phyloP scores from a whole-genome alignment of 2,888 invertebrate genomes.

The Drosophila falleni region DNA sequence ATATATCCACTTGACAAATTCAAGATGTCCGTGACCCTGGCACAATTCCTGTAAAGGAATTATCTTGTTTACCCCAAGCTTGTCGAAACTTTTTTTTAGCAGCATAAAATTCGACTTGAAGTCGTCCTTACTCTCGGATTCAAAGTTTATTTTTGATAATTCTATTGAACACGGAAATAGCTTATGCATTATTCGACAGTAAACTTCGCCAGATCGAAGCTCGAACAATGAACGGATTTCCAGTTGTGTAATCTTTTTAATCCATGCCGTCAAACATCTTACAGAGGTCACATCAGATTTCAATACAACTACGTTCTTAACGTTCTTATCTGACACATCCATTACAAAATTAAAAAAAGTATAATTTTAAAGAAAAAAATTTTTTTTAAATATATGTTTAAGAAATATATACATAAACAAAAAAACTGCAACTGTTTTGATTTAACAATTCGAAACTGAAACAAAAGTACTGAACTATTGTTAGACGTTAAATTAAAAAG shows the following conservation, averaged over 20 bases:
- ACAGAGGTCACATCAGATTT: neutral
- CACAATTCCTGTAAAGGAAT: neutral
- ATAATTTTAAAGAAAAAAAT: neutral
- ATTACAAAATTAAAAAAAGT: neutral
- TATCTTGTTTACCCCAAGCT: neutral
- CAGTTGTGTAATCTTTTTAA: neutral
- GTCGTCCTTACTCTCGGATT: neutral
- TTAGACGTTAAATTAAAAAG: neutral
- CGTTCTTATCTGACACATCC: neutral
- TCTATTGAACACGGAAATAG: neutral
- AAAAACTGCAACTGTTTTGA: neutral
- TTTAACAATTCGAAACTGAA: neutral
- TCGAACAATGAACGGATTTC: neutral
- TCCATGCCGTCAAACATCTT: neutral
- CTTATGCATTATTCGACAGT: neutral
- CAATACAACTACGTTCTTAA: neutral
- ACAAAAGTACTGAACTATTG: neutral
- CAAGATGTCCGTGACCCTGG: neutral
- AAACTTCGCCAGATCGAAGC: neutral
- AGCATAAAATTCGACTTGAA: neutral
- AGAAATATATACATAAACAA: neutral
- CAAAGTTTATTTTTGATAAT: neutral
- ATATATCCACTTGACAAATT: neutral
- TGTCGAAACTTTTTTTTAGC: neutral
- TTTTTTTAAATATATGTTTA: neutral